A percentile compares a stretch with the other conserved stretches of the same genome.
Conservation (phyloP, 2,113 vertebrate species). For the Poecile atricapillus region DNA sequence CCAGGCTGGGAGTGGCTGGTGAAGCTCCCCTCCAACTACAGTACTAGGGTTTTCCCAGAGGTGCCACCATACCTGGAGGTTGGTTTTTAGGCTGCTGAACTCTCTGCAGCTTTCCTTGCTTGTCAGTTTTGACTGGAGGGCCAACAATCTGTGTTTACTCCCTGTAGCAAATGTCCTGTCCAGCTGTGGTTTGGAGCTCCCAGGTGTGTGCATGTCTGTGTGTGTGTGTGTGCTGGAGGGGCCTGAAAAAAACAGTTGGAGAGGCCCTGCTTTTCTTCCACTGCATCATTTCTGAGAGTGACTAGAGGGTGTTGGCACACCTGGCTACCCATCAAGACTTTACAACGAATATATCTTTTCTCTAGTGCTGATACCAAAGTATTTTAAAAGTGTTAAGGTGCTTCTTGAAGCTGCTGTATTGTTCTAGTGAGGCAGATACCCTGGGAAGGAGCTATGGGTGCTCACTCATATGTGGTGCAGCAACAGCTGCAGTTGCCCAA, state of each 20-base stretch:
- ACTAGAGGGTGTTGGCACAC: not conserved
- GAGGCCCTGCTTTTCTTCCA: not conserved
- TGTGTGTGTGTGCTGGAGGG: not conserved
- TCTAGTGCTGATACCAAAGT: not conserved
- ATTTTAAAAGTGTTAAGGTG: not conserved
- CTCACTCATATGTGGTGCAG: not conserved
- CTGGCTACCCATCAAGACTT: not conserved
- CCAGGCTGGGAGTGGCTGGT: not conserved
- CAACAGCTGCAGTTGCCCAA: not conserved
- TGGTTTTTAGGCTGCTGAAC: not conserved
- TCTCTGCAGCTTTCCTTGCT: not conserved
- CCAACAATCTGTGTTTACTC: not conserved
- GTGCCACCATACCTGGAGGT: not conserved
- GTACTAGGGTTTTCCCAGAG: not conserved
- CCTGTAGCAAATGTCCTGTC: not conserved
- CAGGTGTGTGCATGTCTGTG: rapidly evolving
- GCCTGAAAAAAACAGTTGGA: not conserved
- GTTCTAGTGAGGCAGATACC: not conserved
- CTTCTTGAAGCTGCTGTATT: not conserved
- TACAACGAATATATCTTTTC: not conserved
- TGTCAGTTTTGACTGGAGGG: not conserved
- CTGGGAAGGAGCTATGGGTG: not conserved
- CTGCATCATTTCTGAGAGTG: not conserved
- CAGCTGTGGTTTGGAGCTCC: not conserved
- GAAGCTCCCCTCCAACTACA: not conserved